phyloP scores from a whole-genome alignment of 37 sponge, comb jelly and placozoan species.

The Oscarella lobularis region DNA sequence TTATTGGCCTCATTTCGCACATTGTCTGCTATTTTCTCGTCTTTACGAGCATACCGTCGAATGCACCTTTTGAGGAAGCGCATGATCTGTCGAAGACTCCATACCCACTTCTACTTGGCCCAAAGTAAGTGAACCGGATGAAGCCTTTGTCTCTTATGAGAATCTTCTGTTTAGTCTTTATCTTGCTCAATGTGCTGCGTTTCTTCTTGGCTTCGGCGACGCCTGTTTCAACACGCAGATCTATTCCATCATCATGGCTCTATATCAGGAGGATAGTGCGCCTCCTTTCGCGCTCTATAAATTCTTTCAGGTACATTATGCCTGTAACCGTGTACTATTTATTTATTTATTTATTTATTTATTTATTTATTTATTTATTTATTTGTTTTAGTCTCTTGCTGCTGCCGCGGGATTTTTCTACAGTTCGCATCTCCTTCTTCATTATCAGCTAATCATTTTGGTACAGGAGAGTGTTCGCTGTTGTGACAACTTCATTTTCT shows the following conservation, averaged over 20 bases:
- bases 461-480: conserved; percentile 21
- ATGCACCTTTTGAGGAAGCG: not conserved
- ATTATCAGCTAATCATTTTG: conserved; percentile 72
- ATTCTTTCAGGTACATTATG: conserved; percentile 64
- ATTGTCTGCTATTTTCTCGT: conserved; percentile 38
- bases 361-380: too few relatives aligned
- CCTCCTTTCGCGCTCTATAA: conserved; percentile 91
- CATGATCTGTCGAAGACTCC: not conserved
- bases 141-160: not conserved
- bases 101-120: not conserved
- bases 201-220: conserved; percentile 84
- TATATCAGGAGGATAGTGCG: conserved; percentile 62
- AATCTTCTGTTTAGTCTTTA: conserved; percentile 33
- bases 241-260: conserved; percentile 62
- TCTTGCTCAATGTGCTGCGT: conserved; percentile 42
- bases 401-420: conserved; percentile 63
- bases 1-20: conserved; percentile 62
- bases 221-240: conserved; percentile 92
- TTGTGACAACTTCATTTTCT: not conserved
- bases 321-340: not conserved
- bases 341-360: too few relatives aligned
- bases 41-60: conserved; percentile 37
- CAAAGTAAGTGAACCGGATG: not conserved
- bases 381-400: conserved; percentile 59
- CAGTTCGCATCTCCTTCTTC: conserved; percentile 27